These are phyloP conservation scores for Nothocercus nigrocapillus DNA, from an alignment of 2,113 vertebrate genomes.

Conservation along the genomic window DNA sequence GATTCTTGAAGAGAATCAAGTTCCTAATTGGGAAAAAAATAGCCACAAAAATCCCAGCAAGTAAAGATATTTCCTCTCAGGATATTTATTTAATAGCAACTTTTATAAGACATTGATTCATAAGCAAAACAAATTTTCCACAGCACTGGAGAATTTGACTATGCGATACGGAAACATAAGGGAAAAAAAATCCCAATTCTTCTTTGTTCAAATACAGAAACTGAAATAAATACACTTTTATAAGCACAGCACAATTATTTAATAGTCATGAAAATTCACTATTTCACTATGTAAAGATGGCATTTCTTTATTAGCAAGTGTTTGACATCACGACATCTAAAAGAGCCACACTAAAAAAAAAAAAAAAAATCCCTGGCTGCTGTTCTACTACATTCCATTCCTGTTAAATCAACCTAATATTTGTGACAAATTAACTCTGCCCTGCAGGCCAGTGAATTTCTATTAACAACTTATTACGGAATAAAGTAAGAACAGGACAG, in stretches of 20 bases:
- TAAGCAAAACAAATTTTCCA: neutral
- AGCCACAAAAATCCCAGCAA: neutral
- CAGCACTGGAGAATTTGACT: neutral
- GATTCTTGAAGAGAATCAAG: neutral
- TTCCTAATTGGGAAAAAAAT: neutral
- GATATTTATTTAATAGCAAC: neutral
- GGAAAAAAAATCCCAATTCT: neutral
- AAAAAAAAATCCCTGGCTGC: conserved; percentile 29
- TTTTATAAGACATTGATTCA: neutral
- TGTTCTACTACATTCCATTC: conserved; percentile 77
- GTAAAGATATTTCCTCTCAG: neutral
- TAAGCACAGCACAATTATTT: conserved; percentile 43
- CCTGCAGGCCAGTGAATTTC: conserved; percentile 80
- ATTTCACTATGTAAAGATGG: conserved; percentile 46
- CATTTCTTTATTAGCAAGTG: conserved; percentile 69
- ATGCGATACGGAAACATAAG: neutral
- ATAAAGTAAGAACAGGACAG: conserved; percentile 72
- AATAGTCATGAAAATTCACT: conserved; percentile 62
- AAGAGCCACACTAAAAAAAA: neutral
- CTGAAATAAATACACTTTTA: conserved; percentile 36
- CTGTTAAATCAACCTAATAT: conserved; percentile 77
- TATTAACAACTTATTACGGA: conserved; percentile 79
- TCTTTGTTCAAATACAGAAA: conserved; percentile 3
- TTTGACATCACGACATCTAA: conserved; percentile 49
- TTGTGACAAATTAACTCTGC: conserved; percentile 79